Percentiles rank a stretch among this genome's conserved stretches.
Evolutionary conservation across 2,113 vertebrate genomes (phyloP).

Genomic region (Calyptomena viridis): DNA sequence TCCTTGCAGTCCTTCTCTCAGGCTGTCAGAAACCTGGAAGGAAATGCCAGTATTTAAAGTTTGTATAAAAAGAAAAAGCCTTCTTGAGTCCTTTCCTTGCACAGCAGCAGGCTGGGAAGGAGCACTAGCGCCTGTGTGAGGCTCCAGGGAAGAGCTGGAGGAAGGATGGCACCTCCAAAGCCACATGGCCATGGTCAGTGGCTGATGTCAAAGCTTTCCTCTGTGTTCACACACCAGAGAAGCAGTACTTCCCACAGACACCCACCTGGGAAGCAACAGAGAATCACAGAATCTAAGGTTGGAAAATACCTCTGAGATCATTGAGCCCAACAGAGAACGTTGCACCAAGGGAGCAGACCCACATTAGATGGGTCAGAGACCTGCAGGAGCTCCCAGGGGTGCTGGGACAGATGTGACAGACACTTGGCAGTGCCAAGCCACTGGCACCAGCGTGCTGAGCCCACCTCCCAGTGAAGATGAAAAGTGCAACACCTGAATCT

Average conservation of each 20-base stretch:
- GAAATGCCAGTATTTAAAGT: neutral
- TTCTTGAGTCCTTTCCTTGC: neutral
- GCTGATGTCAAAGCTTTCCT: neutral
- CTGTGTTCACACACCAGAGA: accelerated
- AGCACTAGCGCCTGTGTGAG: neutral
- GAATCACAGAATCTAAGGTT: neutral
- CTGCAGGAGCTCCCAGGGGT: neutral
- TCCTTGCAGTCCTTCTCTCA: neutral
- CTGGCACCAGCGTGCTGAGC: accelerated
- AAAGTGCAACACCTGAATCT: neutral
- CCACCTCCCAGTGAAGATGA: neutral
- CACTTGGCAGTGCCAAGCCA: neutral
- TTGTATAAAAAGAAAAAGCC: neutral
- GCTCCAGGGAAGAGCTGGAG: neutral
- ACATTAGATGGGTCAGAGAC: neutral
- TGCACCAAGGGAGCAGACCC: neutral
- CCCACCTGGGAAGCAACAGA: neutral
- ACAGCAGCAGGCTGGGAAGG: neutral
- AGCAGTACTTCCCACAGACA: neutral
- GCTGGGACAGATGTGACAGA: neutral
- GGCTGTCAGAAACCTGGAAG: neutral
- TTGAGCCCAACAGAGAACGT: neutral
- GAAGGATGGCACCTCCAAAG: neutral
- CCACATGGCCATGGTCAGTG: accelerated
- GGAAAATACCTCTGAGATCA: neutral